phyloP scores from a whole-genome alignment of 2,113 vertebrate species.

The Silurus meridionalis region DNA sequence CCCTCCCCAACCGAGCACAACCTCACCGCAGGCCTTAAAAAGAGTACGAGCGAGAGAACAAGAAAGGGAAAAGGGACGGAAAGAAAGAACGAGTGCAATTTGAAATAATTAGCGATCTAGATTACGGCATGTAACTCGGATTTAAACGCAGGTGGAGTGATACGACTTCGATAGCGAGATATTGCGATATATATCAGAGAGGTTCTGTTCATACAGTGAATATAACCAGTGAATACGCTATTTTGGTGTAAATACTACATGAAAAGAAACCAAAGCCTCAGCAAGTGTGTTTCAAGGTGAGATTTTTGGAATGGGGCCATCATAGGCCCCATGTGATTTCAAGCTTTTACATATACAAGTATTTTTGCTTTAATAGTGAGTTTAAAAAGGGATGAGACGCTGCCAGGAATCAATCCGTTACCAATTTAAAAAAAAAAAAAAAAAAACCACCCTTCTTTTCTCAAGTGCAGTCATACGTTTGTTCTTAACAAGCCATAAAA shows the following conservation, averaged over 20 bases:
- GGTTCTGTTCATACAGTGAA: neutral
- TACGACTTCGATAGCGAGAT: neutral
- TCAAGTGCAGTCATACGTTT: neutral
- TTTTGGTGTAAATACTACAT: too few species aligned
- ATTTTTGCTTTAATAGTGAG: too few species aligned
- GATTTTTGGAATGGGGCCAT: too few species aligned
- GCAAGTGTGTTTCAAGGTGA: too few species aligned
- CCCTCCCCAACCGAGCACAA: constrained; percentile 78
- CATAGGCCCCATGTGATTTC: too few species aligned
- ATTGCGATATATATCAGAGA: neutral
- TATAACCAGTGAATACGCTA: neutral
- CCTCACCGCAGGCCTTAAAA: constrained; percentile 34
- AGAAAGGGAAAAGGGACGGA: neutral
- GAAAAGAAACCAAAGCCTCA: too few species aligned
- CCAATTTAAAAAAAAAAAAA: neutral
- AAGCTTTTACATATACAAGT: too few species aligned
- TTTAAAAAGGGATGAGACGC: too few species aligned
- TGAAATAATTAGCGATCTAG: neutral
- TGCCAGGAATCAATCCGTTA: too few species aligned
- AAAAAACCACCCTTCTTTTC: neutral
- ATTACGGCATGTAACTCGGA: neutral
- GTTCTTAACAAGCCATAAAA: neutral
- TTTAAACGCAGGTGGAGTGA: neutral
- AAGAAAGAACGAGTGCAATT: neutral
- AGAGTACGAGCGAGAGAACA: neutral